Conservation (phyloP, 1,140 invertebrate species). For the Arion vulgaris region DNA sequence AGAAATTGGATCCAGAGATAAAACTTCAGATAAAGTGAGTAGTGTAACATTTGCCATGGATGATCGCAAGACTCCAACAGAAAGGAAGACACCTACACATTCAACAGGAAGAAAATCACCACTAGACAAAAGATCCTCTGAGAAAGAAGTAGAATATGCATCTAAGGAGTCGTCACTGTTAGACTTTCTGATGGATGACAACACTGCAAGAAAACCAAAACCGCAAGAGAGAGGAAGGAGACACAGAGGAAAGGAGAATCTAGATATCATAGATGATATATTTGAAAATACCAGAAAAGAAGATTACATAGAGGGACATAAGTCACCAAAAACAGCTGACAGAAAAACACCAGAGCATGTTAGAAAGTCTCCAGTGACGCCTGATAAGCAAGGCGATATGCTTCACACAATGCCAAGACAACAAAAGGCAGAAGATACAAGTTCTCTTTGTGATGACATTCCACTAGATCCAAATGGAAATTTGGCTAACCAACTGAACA, state of each 20-base stretch:
- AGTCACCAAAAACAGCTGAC: not conserved
- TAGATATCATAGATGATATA: not conserved
- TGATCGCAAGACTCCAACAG: conserved; percentile 40
- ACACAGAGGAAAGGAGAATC: not conserved
- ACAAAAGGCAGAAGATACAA: conserved; percentile 45
- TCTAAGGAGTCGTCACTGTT: conserved; percentile 42
- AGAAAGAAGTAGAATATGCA: conserved; percentile 20
- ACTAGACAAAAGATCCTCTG: conserved; percentile 25
- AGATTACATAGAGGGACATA: not conserved
- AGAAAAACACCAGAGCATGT: not conserved
- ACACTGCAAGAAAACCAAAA: conserved; percentile 13
- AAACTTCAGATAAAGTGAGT: not conserved
- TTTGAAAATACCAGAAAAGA: not conserved
- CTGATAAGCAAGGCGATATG: not conserved
- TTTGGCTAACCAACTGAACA: not conserved
- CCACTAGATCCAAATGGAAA: conserved; percentile 35
- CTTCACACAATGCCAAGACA: not conserved
- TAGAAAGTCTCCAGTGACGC: not conserved
- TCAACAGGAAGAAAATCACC: conserved; percentile 17
- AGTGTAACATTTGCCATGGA: not conserved
- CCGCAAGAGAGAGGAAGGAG: conserved; percentile 5
- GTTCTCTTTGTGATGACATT: conserved; percentile 57
- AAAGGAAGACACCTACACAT: conserved; percentile 36
- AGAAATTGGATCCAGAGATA: not conserved
- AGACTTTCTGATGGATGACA: conserved; percentile 49